Conservation (phyloP, 2,113 vertebrate genomes). For the Xyliphius kryptos region DNA sequence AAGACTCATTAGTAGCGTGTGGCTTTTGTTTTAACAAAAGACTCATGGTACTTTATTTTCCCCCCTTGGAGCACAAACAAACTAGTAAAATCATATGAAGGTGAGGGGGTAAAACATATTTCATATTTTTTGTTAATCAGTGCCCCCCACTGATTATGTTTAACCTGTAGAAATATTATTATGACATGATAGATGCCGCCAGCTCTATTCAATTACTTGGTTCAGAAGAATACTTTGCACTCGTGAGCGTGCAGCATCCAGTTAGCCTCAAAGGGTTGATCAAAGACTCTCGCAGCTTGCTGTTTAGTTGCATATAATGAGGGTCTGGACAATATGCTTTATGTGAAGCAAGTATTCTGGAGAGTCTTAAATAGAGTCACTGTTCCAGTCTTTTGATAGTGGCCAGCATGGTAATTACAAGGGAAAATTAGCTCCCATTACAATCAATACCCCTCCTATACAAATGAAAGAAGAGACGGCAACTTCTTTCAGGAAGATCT, state of each 20-base stretch:
- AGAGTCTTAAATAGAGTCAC: conserved; percentile 53
- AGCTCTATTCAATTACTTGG: conserved; percentile 59
- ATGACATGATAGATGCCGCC: conserved; percentile 42
- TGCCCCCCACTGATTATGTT: conserved; percentile 61
- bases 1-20: conserved; percentile 89
- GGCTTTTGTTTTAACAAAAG: conserved; percentile 83
- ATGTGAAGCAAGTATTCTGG: conserved; percentile 51
- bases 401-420: conserved; percentile 55
- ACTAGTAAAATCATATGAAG: conserved; percentile 51
- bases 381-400: conserved; percentile 55
- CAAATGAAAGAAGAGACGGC: conserved; percentile 39
- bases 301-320: conserved; percentile 61
- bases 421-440: conserved; percentile 37
- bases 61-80: conserved; percentile 59
- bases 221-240: conserved; percentile 49
- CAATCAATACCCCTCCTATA: conserved; percentile 39
- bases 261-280: conserved; percentile 53
- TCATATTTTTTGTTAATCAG: conserved; percentile 67
- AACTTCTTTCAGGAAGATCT: conserved; percentile 38
- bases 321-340: conserved; percentile 53
- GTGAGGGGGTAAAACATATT: conserved; percentile 61
- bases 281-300: conserved; percentile 51
- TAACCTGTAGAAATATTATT: conserved; percentile 58
- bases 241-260: conserved; percentile 47
- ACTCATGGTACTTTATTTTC: conserved; percentile 75